Evolutionary conservation across 1,140 invertebrate species (phyloP), one percentile per base, ranked within the genome.

Genomic region (Rhopalosiphum padi): DNA sequence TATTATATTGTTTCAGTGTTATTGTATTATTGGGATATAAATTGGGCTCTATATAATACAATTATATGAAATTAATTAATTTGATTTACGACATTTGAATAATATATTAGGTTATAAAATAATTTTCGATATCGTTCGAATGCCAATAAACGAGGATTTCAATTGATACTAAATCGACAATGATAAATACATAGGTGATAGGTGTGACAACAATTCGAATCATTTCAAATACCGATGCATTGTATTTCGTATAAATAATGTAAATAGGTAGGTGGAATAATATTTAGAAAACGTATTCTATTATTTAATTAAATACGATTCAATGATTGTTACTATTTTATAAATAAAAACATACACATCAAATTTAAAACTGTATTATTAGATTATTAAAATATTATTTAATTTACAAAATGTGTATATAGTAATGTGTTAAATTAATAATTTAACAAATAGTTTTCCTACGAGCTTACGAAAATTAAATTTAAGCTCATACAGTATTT

Each of bases 71-170:
- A 83, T 41, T 41, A 83, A 83, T 83, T 83, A 83, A 83, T 83
- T 83, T 83, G 22, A 83, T 83, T 83, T 83, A 83, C 82, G 37
- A 83, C 37, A 41, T 83, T 83, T 83, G 82, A 83, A 83, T 83
- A 83, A 83, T 83, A 83, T 83, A 83, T 83, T 83, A 41, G 8
- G 37, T 41, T 83, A 83, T 41, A 35, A 83, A 83, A 41, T 83
- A 83, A 83, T 41, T 41, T 35, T 35, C 82, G 8, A 41, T 83
- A 41, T 35, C 48, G 11, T 83, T 83, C 9, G 18, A 83, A 41
- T 41, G 6, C 82, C 82, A 83, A 23, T 35, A 83, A 41, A 21
- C 15, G 11, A 83, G 8, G 82, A 41, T 23, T 83, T 83, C n/a
- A 83, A 83, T 83, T 83, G 82, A 41, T 83, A 35, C 35, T 82